Percentiles rank a stretch among this genome's conserved stretches.
phyloP scores from a whole-genome alignment of 2,797 vertebrate species.

The Eulemur mongoz region DNA sequence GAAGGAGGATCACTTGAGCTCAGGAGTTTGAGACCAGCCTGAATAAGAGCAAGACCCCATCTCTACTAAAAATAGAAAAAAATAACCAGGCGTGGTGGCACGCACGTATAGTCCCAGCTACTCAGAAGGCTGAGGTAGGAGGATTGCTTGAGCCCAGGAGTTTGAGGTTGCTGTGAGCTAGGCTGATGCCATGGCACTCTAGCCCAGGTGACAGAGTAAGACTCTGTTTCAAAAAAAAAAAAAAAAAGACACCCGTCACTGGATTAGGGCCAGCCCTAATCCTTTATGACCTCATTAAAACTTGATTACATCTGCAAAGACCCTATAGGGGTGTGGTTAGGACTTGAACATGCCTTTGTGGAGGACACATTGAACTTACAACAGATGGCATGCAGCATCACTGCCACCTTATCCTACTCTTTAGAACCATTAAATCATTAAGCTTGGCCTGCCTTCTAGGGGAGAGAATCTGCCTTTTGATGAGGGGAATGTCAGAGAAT shows the following conservation, averaged over 20 bases:
- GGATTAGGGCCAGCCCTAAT: not conserved
- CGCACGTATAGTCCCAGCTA: too few relatives aligned
- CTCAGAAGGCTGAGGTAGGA: too few relatives aligned
- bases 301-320: not conserved
- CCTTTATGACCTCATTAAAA: not conserved
- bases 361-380: not conserved
- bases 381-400: not conserved
- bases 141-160: too few relatives aligned
- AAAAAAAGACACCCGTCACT: not conserved
- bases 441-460: not conserved
- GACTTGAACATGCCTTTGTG: not conserved
- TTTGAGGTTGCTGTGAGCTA: too few relatives aligned
- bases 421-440: not conserved
- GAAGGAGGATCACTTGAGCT: too few relatives aligned
- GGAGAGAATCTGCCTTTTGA: not conserved
- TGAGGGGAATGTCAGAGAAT: not conserved
- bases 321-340: not conserved
- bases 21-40: too few relatives aligned
- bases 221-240: too few relatives aligned
- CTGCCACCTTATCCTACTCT: not conserved
- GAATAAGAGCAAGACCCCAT: too few relatives aligned
- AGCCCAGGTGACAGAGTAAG: too few relatives aligned
- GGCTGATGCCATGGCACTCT: too few relatives aligned
- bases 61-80: too few relatives aligned
- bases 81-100: too few relatives aligned